Base-by-base conservation (phyloP, 2,113 vertebrate species). In the Hippoglossus stenolepis region DNA sequence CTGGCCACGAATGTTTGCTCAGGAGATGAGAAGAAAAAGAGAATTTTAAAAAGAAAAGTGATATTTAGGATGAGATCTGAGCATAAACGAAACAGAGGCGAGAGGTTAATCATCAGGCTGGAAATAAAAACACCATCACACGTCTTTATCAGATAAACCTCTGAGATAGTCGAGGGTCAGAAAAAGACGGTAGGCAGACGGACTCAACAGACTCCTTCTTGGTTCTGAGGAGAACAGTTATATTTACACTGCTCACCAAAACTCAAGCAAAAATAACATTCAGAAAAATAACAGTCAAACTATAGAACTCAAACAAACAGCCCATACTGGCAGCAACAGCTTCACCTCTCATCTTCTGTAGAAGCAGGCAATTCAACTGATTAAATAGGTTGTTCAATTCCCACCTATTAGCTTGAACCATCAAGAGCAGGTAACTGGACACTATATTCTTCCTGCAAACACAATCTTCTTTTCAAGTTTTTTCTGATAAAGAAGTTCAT, bases 1-100 rank as follows among this genome's bases (percentile, higher is more conserved):
- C 0, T 5, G 35, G 66, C 40, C 59, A 2, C 0, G 17, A 3
- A 5, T 92, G 92, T 92, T 90, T 91, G 73, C 67, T 84, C 56
- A 81, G 59, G 71, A 86, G 77, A 89, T 79, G 80, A 85, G 87
- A 23, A 65, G 61, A 68, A 73, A 23, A 28, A 31, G 70, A 59
- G 17, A 28, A 26, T 73, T 54, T 23, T 23, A 21, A 14, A 35
- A 35, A 61, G 66, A 51, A 69, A 43, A 72, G 45, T 2, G 40
- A 58, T 53, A 71, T 79, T 68, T 15, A 12, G 31, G 82, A 77
- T 2, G 40, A 40, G n/a, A 75, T n/a, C 6, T 1, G 17, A 35
- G 49, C 8, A 0, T 0, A 21, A 70, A 0, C 45, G 43, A 77
- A 82, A 75, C 51, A 49, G 64, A 76, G 54, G 28, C 28, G 56